Base-by-base conservation (phyloP, 2,888 invertebrate genomes). In the Phorcus lineatus region DNA sequence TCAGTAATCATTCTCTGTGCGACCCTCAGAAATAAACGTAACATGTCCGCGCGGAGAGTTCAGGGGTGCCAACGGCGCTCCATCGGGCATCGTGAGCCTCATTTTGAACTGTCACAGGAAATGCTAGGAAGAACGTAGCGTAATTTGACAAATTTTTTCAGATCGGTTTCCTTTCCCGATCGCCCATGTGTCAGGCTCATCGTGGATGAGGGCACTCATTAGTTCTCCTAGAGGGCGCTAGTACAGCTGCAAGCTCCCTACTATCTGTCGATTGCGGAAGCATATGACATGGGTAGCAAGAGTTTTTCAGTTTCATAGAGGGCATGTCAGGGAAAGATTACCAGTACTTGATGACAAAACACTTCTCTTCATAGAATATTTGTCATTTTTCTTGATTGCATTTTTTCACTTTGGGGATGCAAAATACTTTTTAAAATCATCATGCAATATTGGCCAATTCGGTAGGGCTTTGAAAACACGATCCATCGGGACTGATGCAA, bases 341-440 rank as follows among this genome's bases (percentile, higher is more conserved):
- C 70, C 24, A 36, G 28, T 36, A 70, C 70, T 70, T n/a, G 70
- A 31, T 70, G 70, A 70, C 70, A 70, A 70, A 70, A 70, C 70
- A 70, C 70, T 70, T 19, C 70, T 70, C 70, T 36, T 40, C 36
- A 31, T 70, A 36, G 31, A 36, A 70, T 70, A 70, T 31, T 47
- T 70, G 40, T 70, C 70, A 70, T 70, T 70, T 70, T 70, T 70
- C 70, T 70, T 70, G 70, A 70, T 70, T 70, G 70, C 70, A 70
- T 36, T 70, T 70, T 70, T 70, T 70, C 19, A 2, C 17, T 70
- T 70, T 17, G 13, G 70, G 70, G 36, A 36, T 36, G 40, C 36
- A 36, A 70, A 70, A 70, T 19, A 36, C 67, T 67, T 67, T 67
- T 67, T 28, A 67, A 67, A 67, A 36, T 16, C n/a, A 24, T 36